Base-by-base conservation (phyloP, 2,113 vertebrate genomes). In the Cochlearius cochlearius region DNA sequence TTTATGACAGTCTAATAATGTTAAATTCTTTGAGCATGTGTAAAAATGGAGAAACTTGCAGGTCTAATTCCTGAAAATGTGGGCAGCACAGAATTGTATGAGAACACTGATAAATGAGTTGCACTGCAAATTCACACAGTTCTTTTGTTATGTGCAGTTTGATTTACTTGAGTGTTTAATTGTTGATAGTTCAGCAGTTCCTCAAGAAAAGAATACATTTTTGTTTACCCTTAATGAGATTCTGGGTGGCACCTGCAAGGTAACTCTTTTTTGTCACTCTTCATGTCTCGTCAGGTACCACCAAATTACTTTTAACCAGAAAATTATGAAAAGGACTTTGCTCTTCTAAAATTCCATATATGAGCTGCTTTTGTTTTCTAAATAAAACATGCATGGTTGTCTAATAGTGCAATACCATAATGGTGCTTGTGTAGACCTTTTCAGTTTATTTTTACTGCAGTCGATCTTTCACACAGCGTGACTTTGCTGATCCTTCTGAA, bases 1-100 rank as follows among this genome's bases (percentile, higher is more conserved):
- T 84, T 96, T 96, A 59, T 93, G 95, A 97, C 95, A 97, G 86
- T 96, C 94, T 95, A 95, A 94, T 96, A 94, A 92, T 83, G 81
- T 94, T 88, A 86, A 94, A 88, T 97, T 97, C 89, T 96, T 95
- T 83, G 86, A 92, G 92, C 34, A 53, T 93, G 63, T 90, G 49
- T 95, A 91, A 95, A 96, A 96, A 91, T 67, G 91, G 55, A 62
- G 47, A 94, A 93, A 81, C 43, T 86, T 87, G 69, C 83, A 93
- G 87, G n/a, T 92, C 81, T 93, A 59, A 88, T 93, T 97, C 82
- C 77, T 97, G 92, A 96, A 96, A 96, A 90, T 91, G 73, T 83
- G 76, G 91, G 94, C 85, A 95, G 86, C n/a, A 30, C 43, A 59
- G 74, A 87, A 73, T 81, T 96, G 39, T 60, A 73, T 76, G 72